Conservation (phyloP, 2,888 invertebrate genomes). For the Microdon myrmicae region DNA sequence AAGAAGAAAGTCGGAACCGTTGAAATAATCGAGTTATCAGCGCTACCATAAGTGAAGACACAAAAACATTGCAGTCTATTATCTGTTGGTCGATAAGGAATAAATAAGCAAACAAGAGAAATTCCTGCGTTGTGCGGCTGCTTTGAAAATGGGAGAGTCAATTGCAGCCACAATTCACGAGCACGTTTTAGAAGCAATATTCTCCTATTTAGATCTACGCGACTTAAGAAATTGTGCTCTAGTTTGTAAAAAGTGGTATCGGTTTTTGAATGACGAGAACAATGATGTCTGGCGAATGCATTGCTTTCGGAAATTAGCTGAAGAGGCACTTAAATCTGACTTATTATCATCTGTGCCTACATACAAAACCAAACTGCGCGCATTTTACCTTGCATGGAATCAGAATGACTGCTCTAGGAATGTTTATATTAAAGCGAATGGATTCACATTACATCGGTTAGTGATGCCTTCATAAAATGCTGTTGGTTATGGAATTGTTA, state of each 20-base stretch:
- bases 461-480: neutral
- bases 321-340: slow-evolving; percentile 88
- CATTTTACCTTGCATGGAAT: slow-evolving; percentile 96
- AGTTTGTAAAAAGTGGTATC: slow-evolving; percentile 94
- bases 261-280: slow-evolving; percentile 89
- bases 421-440: slow-evolving; percentile 95
- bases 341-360: slow-evolving; percentile 87
- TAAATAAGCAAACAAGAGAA: neutral
- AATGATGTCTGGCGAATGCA: slow-evolving; percentile 95
- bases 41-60: slow-evolving; percentile 36
- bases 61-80: slow-evolving; percentile 29
- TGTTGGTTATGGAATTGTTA: neutral
- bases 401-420: slow-evolving; percentile 96
- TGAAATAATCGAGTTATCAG: slow-evolving; percentile 1
- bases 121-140: slow-evolving; percentile 12
- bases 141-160: slow-evolving; percentile 69
- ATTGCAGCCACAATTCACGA: slow-evolving; percentile 77
- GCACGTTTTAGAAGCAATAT: slow-evolving; percentile 87
- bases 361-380: slow-evolving; percentile 92
- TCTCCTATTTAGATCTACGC: slow-evolving; percentile 87
- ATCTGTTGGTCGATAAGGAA: slow-evolving; percentile 4
- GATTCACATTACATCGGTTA: slow-evolving; percentile 92
- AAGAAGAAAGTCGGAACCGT: neutral
- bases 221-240: slow-evolving; percentile 90
- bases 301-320: slow-evolving; percentile 86